Base-by-base conservation (phyloP, 2,888 invertebrate species). In the Synergus umbraculus region DNA sequence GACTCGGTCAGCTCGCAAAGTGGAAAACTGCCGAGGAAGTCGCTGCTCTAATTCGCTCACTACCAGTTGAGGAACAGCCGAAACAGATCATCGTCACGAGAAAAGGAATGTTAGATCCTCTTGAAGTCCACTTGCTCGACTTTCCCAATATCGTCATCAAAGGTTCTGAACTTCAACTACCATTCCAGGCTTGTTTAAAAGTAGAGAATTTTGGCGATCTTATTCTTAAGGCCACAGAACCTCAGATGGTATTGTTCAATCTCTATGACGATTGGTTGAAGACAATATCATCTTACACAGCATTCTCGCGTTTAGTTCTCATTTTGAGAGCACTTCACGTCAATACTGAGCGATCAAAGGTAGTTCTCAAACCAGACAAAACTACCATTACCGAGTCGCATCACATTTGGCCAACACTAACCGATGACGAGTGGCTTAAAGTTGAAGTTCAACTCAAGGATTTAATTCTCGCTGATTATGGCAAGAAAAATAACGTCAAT, bases 1-100 rank as follows among this genome's bases (percentile, higher is more conserved):
- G 99, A 97, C 94, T 99, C 9, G 99, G 99, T 89, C 99, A 98
- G 94, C 94, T 99, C 93, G 99, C 99, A 12, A 99, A 99, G 93
- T 99, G 99, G 99, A 99, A 99, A 93, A 99, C 99, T 0, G 99
- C 99, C 77, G 99, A 99, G 94, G 99, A 99, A 96, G 99, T 99
- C 18, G 99, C 99, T 0, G 99, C 99, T 49, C 93, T 99, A 88
- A 99, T 99, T 95, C 96, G 99, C 65, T 99, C 99, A 0, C 93
- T 99, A 84, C 99, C 99, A 0, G 99, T 99, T 5, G 99, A 99
- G 93, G 99, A 99, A 93, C 99, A 99, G 92, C 99, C 99, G 0
- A 99, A 99, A 92, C 99, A 99, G 93, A 99, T 99, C 92, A 99
- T 99, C 91, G 99, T 99, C 79, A 99, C 99, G 0, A 95, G 99